phyloP scores from a whole-genome alignment of 2,113 vertebrate genomes.

The Erythrolamprus reginae region DNA sequence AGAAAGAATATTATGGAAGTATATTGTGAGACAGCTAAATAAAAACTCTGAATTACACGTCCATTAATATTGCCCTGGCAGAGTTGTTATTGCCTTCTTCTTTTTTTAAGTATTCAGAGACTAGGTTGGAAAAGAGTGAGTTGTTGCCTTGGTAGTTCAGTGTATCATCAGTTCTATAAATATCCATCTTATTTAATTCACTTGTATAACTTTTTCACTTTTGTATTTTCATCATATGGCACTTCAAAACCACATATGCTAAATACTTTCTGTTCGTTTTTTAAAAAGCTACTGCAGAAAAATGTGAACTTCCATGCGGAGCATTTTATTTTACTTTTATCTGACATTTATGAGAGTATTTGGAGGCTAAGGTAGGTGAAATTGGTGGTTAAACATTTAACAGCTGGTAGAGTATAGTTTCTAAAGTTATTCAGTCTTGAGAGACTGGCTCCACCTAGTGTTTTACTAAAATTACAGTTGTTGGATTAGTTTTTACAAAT shows the following conservation, averaged over 20 bases:
- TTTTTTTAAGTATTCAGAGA: background rate
- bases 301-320: background rate
- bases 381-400: conserved; percentile 5
- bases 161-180: background rate
- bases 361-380: background rate
- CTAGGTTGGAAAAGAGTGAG: background rate
- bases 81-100: background rate
- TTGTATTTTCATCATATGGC: background rate
- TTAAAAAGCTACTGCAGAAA: background rate
- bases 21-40: background rate
- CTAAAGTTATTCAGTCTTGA: conserved; percentile 50
- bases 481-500: conserved; percentile 7
- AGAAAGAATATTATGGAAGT: conserved; percentile 1
- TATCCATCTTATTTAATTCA: fast-evolving
- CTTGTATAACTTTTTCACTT: background rate
- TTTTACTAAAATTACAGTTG: conserved; percentile 41
- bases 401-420: background rate
- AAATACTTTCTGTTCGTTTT: background rate
- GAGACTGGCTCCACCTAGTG: conserved; percentile 73
- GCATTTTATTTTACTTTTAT: background rate
- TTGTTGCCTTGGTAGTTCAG: background rate
- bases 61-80: background rate
- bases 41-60: background rate
- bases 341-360: background rate
- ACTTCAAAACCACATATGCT: background rate